A percentile compares a stretch with the other conserved stretches of the same genome.
Evolutionary conservation across 2,888 invertebrate genomes (phyloP).

Genomic region (Cephalotes varians): DNA sequence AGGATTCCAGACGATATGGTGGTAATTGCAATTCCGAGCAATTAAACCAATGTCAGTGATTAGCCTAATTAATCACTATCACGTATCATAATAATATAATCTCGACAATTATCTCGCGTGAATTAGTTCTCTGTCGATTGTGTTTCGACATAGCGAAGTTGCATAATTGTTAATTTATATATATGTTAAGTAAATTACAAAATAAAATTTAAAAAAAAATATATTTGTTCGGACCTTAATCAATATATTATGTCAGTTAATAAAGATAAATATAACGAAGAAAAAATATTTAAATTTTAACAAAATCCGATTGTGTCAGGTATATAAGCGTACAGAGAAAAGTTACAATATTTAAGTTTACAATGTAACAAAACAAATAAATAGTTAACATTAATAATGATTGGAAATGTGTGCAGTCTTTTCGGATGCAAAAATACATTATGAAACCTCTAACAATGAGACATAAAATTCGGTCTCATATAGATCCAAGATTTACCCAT

Average conservation of each 20-base stretch:
- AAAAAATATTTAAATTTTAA: background rate
- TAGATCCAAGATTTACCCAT: no score
- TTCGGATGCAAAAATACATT: background rate
- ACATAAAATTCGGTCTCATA: background rate
- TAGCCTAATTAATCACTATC: conserved; percentile 36
- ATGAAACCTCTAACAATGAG: background rate
- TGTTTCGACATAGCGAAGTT: background rate
- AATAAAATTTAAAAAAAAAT: background rate
- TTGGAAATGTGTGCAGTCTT: background rate
- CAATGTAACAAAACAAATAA: background rate
- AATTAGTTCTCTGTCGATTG: background rate
- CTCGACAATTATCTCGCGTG: background rate
- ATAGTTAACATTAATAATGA: background rate
- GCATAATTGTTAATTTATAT: background rate
- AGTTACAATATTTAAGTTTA: background rate
- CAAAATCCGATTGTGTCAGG: background rate
- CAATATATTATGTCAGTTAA: background rate
- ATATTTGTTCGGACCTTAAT: background rate
- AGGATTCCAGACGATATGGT: conserved; percentile 23
- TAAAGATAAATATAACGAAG: background rate
- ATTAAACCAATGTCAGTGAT: conserved; percentile 34
- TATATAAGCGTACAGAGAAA: background rate
- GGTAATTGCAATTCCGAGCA: conserved; percentile 26
- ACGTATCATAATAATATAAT: conserved; percentile 20
- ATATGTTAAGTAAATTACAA: background rate